Conservation (phyloP, 2,113 vertebrate genomes). For the Pterocles orientalis region DNA sequence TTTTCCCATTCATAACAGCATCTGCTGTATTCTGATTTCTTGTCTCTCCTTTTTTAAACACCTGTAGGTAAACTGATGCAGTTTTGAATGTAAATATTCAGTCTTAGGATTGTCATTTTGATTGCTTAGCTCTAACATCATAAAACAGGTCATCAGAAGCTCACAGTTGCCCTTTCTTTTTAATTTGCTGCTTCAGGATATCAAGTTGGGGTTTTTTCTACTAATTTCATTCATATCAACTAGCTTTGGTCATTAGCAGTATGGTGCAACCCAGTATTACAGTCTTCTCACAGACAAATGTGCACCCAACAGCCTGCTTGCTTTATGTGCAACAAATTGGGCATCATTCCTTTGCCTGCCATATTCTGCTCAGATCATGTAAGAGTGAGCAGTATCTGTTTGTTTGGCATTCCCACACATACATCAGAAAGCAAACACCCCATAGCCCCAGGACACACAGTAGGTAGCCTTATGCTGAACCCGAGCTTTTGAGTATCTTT, state of each 20-base stretch:
- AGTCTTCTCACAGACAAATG: background rate
- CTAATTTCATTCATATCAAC: fast-evolving
- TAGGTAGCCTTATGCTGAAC: background rate
- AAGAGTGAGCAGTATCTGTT: background rate
- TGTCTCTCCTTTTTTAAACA: background rate
- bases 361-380: background rate
- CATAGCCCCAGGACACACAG: background rate
- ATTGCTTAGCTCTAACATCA: background rate
- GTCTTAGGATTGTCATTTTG: background rate
- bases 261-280: background rate
- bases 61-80: background rate
- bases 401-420: background rate
- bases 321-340: background rate
- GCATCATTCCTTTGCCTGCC: background rate
- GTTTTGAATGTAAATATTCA: background rate
- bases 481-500: background rate
- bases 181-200: background rate
- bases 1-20: background rate
- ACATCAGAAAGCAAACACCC: background rate
- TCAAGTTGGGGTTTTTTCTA: background rate
- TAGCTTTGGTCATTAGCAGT: background rate
- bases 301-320: background rate
- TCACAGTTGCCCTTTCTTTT: background rate
- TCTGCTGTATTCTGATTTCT: background rate
- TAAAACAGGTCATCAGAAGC: background rate